phyloP scores from a whole-genome alignment of 1,140 invertebrate species.

The Coenobita brevimanus region DNA sequence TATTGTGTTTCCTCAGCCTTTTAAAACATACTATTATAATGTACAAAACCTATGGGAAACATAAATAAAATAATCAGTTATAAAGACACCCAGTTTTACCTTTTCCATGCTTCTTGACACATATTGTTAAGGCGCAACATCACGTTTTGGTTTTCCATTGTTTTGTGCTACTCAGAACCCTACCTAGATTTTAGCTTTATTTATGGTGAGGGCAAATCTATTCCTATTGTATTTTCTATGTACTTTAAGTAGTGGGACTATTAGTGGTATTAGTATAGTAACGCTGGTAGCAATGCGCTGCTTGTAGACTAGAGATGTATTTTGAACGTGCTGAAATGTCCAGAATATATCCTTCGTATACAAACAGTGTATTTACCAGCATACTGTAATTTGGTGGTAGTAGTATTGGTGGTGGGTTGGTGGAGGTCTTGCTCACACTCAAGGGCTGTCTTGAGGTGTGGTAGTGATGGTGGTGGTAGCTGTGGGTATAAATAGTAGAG shows the following conservation, averaged over 20 bases:
- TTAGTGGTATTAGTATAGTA: too few relatives aligned
- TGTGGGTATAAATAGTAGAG: not conserved
- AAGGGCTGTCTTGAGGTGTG: not conserved
- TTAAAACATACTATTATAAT: constrained; percentile 53
- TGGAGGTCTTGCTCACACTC: not conserved
- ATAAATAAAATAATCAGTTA: constrained; percentile 65
- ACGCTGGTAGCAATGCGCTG: too few relatives aligned
- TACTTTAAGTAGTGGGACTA: too few relatives aligned
- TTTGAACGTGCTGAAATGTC: too few relatives aligned
- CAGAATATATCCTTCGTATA: too few relatives aligned
- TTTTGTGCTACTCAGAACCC: too few relatives aligned
- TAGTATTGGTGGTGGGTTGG: not conserved
- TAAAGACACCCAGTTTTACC: constrained; percentile 54
- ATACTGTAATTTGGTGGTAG: not conserved
- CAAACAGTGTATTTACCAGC: too few relatives aligned
- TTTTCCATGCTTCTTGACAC: constrained; percentile 39
- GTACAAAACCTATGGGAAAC: constrained; percentile 66
- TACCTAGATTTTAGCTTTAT: too few relatives aligned
- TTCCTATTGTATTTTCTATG: too few relatives aligned
- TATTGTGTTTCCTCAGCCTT: constrained; percentile 59
- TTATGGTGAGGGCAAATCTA: too few relatives aligned
- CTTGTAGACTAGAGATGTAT: too few relatives aligned
- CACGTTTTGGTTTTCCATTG: not conserved
- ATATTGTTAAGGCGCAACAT: constrained; percentile 5
- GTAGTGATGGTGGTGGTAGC: not conserved